Percentiles rank a stretch among this genome's conserved stretches.
Conservation (phyloP, 1,140 invertebrate species). For the Ditylenchus dipsaci region DNA sequence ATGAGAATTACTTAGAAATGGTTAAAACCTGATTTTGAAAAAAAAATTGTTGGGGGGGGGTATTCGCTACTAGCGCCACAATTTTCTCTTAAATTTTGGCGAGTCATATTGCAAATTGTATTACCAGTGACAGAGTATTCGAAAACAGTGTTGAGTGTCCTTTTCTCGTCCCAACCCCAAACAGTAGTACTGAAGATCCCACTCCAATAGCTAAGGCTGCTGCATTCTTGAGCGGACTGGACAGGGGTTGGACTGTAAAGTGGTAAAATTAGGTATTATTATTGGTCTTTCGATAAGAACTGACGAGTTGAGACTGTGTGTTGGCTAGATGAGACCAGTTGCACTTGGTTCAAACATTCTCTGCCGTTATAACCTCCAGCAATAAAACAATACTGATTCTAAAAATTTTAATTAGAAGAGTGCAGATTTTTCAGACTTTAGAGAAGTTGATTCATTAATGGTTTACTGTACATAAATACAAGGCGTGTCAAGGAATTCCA, state of each 20-base stretch:
- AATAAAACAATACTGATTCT: constrained; percentile 8
- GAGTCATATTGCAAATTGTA: not conserved
- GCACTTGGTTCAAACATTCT: constrained; percentile 13
- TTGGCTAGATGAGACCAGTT: not conserved
- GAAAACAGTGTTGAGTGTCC: constrained; percentile 22
- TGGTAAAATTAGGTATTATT: too few relatives aligned
- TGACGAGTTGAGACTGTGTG: too few relatives aligned
- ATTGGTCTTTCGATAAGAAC: too few relatives aligned
- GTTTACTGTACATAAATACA: too few relatives aligned
- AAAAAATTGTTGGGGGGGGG: too few relatives aligned
- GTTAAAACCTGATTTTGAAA: too few relatives aligned
- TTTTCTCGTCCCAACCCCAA: constrained; percentile 29
- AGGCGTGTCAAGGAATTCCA: too few relatives aligned
- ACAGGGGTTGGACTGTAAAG: not conserved
- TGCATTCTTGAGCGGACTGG: constrained; percentile 24
- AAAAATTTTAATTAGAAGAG: too few relatives aligned
- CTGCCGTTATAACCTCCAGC: constrained; percentile 22
- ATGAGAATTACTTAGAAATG: too few relatives aligned
- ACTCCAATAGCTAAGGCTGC: constrained; percentile 5
- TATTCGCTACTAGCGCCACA: too few relatives aligned
- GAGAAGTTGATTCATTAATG: too few relatives aligned
- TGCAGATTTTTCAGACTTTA: too few relatives aligned
- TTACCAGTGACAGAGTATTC: not conserved
- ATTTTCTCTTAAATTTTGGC: constrained; percentile 2
- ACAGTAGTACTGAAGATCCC: constrained; percentile 3